Evolutionary conservation across 2,113 vertebrate species (phyloP), one percentile per base, ranked within the genome.

Genomic region (Climacteris rufus): DNA sequence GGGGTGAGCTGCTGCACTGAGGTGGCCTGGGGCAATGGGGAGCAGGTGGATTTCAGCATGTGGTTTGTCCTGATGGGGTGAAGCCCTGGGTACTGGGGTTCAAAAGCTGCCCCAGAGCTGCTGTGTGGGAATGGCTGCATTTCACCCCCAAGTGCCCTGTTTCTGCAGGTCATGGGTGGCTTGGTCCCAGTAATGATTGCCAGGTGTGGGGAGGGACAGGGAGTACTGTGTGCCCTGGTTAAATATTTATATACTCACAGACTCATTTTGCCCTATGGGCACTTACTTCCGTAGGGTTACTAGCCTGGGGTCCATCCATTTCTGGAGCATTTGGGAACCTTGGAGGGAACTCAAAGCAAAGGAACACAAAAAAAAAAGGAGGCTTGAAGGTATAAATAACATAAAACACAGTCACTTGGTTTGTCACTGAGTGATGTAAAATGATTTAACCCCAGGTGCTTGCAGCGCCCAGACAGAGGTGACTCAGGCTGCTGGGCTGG

Each of bases 401-500:
- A 31, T 65, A 87, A 50, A 79, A 84, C 24, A 33, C 14, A 40
- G 17, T 72, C 59, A 23, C 37, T 49, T 80, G 50, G 3, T 47
- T 83, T 77, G 17, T 40, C 28, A 57, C 19, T 65, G 63, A 39
- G 13, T 27, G 17, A 8, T 71, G 20, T 28, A 50, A 42, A 63
- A 56, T 37, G 3, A 69, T 78, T 69, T 57, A 85, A 88, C 31
- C 24, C 15, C 64, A 57, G 19, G 16, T 40, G 23, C 27, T 21
- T 68, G 44, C 3, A 9, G 33, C 54, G 18, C 31, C 49, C 0
- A 4, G 70, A 20, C 0, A 3, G 15, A 56, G 12, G n/a, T 0
- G 8, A 90, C 18, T 56, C 69, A 57, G 54, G 30, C 50, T 69
- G 40, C 47, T 30, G 5, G 3, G 8, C 68, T 50, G 50, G 33